Evolutionary conservation across 2,797 vertebrate genomes (phyloP).

Genomic region (Phalanger gymnotis): DNA sequence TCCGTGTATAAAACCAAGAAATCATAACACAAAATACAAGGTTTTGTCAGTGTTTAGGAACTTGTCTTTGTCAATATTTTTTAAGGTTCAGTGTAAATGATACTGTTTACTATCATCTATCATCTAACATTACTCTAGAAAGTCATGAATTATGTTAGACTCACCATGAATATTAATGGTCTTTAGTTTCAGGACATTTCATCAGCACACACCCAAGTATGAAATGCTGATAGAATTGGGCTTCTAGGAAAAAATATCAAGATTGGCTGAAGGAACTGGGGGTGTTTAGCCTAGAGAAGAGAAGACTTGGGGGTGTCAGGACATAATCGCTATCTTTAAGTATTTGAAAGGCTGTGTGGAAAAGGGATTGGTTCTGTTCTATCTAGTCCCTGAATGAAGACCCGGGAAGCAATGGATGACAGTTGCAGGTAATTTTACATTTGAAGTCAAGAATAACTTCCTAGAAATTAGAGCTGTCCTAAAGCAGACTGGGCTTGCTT

Average conservation of each 20-base stretch:
- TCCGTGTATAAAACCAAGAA: constrained; percentile 88
- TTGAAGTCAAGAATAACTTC: not conserved
- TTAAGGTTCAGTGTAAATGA: constrained; percentile 88
- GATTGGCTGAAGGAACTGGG: not conserved
- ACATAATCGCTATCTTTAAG: not conserved
- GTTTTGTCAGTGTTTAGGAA: constrained; percentile 88
- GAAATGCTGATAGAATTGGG: constrained; percentile 82
- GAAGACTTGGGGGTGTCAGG: not conserved
- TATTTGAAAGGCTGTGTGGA: not conserved
- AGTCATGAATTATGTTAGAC: constrained; percentile 87
- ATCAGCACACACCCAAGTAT: constrained; percentile 84
- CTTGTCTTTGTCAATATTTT: constrained; percentile 89
- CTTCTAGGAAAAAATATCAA: constrained; percentile 75
- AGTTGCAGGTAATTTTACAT: not conserved
- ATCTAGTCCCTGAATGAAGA: not conserved
- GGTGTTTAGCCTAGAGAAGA: not conserved
- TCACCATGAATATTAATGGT: constrained; percentile 87
- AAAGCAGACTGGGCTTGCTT: not conserved
- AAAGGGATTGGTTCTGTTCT: not conserved
- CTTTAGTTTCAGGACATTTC: constrained; percentile 83
- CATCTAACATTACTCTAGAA: constrained; percentile 85
- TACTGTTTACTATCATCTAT: constrained; percentile 87
- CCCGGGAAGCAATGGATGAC: not conserved
- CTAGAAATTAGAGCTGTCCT: not conserved
- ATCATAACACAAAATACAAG: constrained; percentile 89